Percentiles rank a stretch among this genome's conserved stretches.
phyloP scores from a whole-genome alignment of 2,113 vertebrate species.

The Microtus montanus region DNA sequence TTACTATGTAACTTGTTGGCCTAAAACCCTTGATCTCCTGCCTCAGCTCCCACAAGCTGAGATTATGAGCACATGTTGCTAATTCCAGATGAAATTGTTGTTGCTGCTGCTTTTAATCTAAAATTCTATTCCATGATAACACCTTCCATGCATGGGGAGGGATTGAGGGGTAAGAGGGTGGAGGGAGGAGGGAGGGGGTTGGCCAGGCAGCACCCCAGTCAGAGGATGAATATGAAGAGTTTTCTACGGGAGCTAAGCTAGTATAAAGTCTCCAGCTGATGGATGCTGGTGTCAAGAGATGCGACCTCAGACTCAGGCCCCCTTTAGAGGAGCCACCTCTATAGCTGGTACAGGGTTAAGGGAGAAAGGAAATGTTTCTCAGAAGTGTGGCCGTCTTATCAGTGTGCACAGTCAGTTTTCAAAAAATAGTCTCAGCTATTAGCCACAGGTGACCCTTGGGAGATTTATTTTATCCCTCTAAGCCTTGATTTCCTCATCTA shows the following conservation, averaged over 20 bases:
- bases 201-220: no score
- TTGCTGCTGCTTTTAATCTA: neutral
- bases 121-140: neutral
- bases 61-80: neutral
- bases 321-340: neutral
- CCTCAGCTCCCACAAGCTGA: neutral
- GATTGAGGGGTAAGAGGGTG: neutral
- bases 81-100: neutral
- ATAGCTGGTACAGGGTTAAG: neutral
- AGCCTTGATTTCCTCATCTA: slow-evolving; percentile 53
- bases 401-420: neutral
- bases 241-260: neutral
- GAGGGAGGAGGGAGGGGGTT: neutral
- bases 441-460: neutral
- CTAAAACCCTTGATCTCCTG: neutral
- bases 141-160: neutral
- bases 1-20: neutral
- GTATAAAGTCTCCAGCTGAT: neutral
- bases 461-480: slow-evolving; percentile 49
- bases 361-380: neutral
- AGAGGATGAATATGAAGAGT: neutral
- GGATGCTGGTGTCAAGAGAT: neutral
- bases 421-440: slow-evolving; percentile 24
- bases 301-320: neutral
- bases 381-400: neutral